Percentiles rank a stretch among this genome's conserved stretches.
phyloP scores from a whole-genome alignment of 2,113 vertebrate genomes.

The Hippocampus mohnikei region DNA sequence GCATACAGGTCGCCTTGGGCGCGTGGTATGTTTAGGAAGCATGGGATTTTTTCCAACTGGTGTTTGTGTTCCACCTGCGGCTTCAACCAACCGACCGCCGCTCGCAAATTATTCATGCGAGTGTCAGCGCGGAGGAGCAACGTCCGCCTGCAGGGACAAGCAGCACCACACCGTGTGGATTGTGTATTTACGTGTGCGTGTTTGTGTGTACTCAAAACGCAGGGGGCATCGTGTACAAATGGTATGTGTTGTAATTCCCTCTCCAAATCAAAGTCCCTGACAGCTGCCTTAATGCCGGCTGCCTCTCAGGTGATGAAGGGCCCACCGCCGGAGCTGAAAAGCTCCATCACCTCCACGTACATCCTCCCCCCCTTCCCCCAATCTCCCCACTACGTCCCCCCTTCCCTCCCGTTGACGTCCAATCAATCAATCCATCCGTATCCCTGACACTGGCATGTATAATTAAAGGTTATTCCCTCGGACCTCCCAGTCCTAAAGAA shows the following conservation, averaged over 20 bases:
- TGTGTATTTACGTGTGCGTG: slow-evolving; percentile 18
- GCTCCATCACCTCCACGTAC: slow-evolving; percentile 38
- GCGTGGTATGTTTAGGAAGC: slow-evolving; percentile 47
- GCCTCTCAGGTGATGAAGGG: slow-evolving; percentile 67
- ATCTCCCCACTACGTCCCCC: neutral
- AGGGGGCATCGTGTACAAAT: slow-evolving; percentile 34
- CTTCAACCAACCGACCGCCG: slow-evolving; percentile 22
- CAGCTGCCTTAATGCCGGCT: slow-evolving; percentile 67
- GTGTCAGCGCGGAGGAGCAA: slow-evolving; percentile 55
- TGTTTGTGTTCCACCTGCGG: slow-evolving; percentile 50
- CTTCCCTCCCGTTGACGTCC: slow-evolving; percentile 23
- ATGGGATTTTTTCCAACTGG: slow-evolving; percentile 50
- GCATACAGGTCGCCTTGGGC: slow-evolving; percentile 19
- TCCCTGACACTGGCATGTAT: slow-evolving; percentile 62
- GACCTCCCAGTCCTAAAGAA: slow-evolving; percentile 47
- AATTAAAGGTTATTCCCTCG: slow-evolving; percentile 66
- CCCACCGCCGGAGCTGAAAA: slow-evolving; percentile 41
- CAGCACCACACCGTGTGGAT: neutral
- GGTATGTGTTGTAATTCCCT: slow-evolving; percentile 57
- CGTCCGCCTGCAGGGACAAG: slow-evolving; percentile 46
- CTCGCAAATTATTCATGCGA: slow-evolving; percentile 65
- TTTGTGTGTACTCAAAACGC: slow-evolving; percentile 29
- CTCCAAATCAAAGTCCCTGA: slow-evolving; percentile 71
- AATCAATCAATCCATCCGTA: slow-evolving; percentile 65
- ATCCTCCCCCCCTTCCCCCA: slow-evolving; percentile 14